Base-by-base conservation (phyloP, 2,113 vertebrate species). In the Siniperca knerii region DNA sequence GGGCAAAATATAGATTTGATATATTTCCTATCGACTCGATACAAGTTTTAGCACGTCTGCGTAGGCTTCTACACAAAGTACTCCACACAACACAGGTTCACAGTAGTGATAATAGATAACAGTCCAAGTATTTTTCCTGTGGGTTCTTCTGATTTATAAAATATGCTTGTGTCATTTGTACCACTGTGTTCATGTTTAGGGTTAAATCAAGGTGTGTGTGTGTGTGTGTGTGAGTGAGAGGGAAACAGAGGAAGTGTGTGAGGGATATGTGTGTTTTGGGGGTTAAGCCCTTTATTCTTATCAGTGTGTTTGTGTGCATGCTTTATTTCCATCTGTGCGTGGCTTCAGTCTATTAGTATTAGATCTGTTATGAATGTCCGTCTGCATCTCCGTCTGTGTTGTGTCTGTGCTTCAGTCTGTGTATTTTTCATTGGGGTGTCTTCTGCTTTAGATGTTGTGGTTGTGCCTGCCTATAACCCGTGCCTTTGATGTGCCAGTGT, bases 71-170 rank as follows among this genome's bases (percentile, higher is more conserved):
- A 82, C 46, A 81, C 52, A 76, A 69, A 86, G 70, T 72, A 82
- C 54, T 82, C 54, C 52, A 67, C 68, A 86, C 75, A 60, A 85
- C 80, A 89, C 80, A 87, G 75, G 75, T 60, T 76, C 68, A 82
- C 65, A 54, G 46, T 89, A 90, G 83, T 69, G 81, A 81, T 85
- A 86, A 84, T 0, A 77, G 72, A 79, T 44, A 84, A 79, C 55
- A 75, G 68, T 85, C 62, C 40, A 83, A 79, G 76, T 92, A 94
- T 95, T 95, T 96, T 96, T 91, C 95, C 95, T 95, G 95, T 96
- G 95, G 95, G 93, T 95, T 96, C 95, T 95, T 94, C 87, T 89
- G 81, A 65, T 87, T 90, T 85, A 79, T 81, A 84, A 74, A 95
- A 94, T 93, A 93, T 94, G 91, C 92, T 94, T 90, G 82, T 94